phyloP scores from a whole-genome alignment of 2,888 invertebrate species.

The Apoda limacodes region DNA sequence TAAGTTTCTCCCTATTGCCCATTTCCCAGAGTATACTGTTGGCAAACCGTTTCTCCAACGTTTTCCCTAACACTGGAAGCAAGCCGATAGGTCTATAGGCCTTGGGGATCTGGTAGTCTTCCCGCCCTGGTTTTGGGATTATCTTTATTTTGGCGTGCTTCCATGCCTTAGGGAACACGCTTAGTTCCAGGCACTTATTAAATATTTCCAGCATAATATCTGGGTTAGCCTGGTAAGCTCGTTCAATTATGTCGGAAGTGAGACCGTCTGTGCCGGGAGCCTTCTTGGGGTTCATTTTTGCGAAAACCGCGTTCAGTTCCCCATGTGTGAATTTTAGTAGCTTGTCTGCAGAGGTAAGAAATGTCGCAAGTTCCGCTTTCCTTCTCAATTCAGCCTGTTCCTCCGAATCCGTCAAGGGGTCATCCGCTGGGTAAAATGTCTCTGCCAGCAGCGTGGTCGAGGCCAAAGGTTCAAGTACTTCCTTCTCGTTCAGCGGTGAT shows the following conservation, averaged over 20 bases:
- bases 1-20: too few relatives aligned
- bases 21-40: too few relatives aligned
- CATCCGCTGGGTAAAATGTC: slow-evolving; percentile 2
- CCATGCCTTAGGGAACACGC: slow-evolving; percentile 6
- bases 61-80: too few relatives aligned
- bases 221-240: background rate
- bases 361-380: too few relatives aligned
- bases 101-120: too few relatives aligned
- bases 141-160: slow-evolving; percentile 5
- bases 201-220: background rate
- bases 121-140: slow-evolving; percentile 6
- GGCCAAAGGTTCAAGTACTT: too few relatives aligned
- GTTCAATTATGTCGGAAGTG: background rate
- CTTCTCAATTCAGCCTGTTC: background rate
- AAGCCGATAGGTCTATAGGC: too few relatives aligned
- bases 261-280: slow-evolving; percentile 2
- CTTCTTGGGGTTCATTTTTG: slow-evolving; percentile 1
- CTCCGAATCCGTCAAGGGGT: too few relatives aligned
- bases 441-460: background rate
- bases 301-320: background rate
- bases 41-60: too few relatives aligned
- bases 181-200: slow-evolving; percentile 1
- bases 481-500: background rate
- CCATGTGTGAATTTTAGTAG: background rate
- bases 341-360: too few relatives aligned